Evolutionary conservation across 2,797 vertebrate species (phyloP).

Genomic region (Botia kubotai): DNA sequence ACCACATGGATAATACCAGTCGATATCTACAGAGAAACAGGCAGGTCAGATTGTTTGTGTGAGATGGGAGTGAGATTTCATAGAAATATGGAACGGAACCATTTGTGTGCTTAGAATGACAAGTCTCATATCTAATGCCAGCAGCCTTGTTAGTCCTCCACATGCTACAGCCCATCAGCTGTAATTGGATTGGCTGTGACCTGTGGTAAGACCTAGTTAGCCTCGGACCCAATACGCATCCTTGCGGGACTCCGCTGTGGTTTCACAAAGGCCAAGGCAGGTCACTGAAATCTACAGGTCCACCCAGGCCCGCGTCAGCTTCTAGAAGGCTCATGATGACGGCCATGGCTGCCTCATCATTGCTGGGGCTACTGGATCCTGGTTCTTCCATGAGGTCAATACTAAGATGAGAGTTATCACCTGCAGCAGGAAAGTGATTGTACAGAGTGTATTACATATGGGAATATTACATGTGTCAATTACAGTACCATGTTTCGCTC

Average conservation of each 20-base stretch:
- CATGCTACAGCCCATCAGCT: not conserved
- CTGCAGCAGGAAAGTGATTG: slow-evolving; percentile 67
- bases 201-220: not conserved
- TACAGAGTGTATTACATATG: not conserved
- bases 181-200: not conserved
- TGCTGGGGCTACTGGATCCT: slow-evolving; percentile 96
- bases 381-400: slow-evolving; percentile 96
- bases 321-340: slow-evolving; percentile 99
- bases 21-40: slow-evolving; percentile 77
- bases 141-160: slow-evolving; percentile 42
- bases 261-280: slow-evolving; percentile 98
- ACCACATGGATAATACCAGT: slow-evolving; percentile 44
- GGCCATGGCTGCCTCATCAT: slow-evolving; percentile 97
- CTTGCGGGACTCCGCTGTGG: not conserved
- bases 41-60: not conserved
- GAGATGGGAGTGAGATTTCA: slow-evolving; percentile 15
- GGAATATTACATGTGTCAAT: not conserved
- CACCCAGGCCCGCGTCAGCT: slow-evolving; percentile 95
- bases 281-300: slow-evolving; percentile 98
- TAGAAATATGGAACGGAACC: slow-evolving; percentile 27
- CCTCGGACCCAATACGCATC: not conserved
- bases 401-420: slow-evolving; percentile 92
- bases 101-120: slow-evolving; percentile 26
- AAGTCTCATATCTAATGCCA: slow-evolving; percentile 36
- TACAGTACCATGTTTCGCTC: not conserved